Conservation (phyloP, 2,797 vertebrate species). For the Myotis myotis region DNA sequence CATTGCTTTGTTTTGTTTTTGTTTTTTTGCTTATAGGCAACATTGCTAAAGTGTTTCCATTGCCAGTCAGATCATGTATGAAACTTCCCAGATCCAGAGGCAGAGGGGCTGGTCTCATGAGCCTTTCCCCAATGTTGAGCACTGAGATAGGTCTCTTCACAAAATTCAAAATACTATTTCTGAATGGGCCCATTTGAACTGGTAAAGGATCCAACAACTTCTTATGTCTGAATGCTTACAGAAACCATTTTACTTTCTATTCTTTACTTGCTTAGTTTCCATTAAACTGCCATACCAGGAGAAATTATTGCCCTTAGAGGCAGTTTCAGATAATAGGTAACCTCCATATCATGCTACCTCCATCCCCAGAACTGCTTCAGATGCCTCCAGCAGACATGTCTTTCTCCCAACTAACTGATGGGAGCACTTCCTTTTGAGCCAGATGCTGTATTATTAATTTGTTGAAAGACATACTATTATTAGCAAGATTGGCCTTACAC, state of each 20-base stretch:
- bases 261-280: slow-evolving; percentile 20
- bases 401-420: slow-evolving; percentile 38
- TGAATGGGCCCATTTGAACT: not conserved
- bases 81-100: not conserved
- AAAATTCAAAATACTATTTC: not conserved
- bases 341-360: not conserved
- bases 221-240: not conserved
- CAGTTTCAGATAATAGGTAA: slow-evolving; percentile 13
- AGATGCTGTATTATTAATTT: slow-evolving; percentile 46
- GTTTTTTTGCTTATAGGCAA: slow-evolving; percentile 8
- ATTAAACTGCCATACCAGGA: not conserved
- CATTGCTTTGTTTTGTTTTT: not conserved
- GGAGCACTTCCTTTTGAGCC: not conserved
- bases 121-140: not conserved
- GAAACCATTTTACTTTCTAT: not conserved
- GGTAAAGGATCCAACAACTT: not conserved
- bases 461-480: slow-evolving; percentile 40
- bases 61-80: not conserved
- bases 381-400: not conserved
- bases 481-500: slow-evolving; percentile 39
- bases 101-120: not conserved
- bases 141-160: not conserved
- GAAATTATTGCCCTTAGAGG: not conserved
- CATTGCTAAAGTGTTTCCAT: not conserved
- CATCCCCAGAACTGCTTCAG: not conserved